Evolutionary conservation across 2,888 invertebrate genomes (phyloP), one percentile per base, ranked within the genome.

Genomic region (Labia minor): DNA sequence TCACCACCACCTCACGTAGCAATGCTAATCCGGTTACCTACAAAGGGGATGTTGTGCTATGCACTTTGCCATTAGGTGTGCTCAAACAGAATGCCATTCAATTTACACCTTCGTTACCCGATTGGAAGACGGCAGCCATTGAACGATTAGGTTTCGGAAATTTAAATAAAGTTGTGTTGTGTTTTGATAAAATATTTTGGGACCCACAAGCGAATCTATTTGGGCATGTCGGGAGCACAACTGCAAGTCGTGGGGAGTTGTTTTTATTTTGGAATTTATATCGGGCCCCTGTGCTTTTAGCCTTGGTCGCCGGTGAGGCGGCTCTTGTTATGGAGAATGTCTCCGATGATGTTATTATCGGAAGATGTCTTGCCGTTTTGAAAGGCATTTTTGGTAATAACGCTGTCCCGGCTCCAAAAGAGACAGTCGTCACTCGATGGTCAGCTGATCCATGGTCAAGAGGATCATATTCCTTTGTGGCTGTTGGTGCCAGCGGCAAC

Each of bases 231-330:
- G 95, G 95, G 21, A 94, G 92, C 73, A 96, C 96, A 0, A 96
- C 96, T 0, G 92, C 95, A 10, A 95, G 93, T 75, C 82, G 95
- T 75, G 94, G 98, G 61, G 98, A 99, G 79, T 83, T 98, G 72
- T 99, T 98, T 81, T 83, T 98, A 37, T 99, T 98, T 81, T 97
- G 96, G 96, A 96, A 94, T 79, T 83, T 97, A 69, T 94, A 93
- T 77, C 90, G 90, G 74, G 93, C 95, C 26, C 96, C 97, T 1
- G 95, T 97, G 0, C 82, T 99, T 61, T 80, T 97, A 70, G 96
- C 96, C 0, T 81, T 98, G 72, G 95, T 98, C 10, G 96, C 97
- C 4, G 98, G 98, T 0, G 95, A 96, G 77, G 95, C 98, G 2
- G 92, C 92, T 1, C 93, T 93, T 71, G 91, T 96, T 72, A 94